These are phyloP conservation scores for Cylloceria caligata DNA, from an alignment of 2,888 invertebrate species.

Conservation along the genomic window DNA sequence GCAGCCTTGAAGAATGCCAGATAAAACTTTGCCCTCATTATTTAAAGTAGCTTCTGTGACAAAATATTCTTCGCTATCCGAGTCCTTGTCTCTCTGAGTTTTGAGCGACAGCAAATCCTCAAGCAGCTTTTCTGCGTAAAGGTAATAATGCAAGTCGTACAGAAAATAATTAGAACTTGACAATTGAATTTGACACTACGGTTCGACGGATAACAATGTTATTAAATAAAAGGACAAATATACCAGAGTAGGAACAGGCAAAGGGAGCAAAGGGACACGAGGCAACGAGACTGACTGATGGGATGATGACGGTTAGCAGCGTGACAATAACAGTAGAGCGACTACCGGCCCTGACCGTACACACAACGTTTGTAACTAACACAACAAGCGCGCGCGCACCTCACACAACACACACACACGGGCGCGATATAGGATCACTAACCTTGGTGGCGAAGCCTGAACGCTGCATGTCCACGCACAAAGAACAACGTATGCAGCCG, in stretches of 20 bases:
- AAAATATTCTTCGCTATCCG: conserved; percentile 16
- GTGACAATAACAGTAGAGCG: conserved; percentile 64
- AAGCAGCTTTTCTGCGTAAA: conserved; percentile 56
- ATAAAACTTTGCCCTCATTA: conserved; percentile 67
- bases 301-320: conserved; percentile 44
- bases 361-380: conserved; percentile 42
- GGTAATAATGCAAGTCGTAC: neutral
- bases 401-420: conserved; percentile 25
- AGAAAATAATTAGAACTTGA: neutral
- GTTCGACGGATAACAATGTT: neutral
- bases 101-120: conserved; percentile 41
- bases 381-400: conserved; percentile 12
- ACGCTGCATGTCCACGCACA: conserved; percentile 77
- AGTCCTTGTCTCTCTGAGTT: conserved; percentile 42
- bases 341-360: conserved; percentile 67
- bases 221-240: neutral
- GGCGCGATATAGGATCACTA: conserved; percentile 74
- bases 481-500: conserved; percentile 75
- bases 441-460: conserved; percentile 80
- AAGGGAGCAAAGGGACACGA: neutral
- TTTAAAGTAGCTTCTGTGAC: conserved; percentile 56
- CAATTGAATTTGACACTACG: neutral
- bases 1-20: conserved; percentile 59
- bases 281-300: conserved; percentile 31
- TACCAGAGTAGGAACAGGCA: neutral